Evolutionary conservation across 2,888 invertebrate species (phyloP).

Genomic region (Notodonta ziczac): DNA sequence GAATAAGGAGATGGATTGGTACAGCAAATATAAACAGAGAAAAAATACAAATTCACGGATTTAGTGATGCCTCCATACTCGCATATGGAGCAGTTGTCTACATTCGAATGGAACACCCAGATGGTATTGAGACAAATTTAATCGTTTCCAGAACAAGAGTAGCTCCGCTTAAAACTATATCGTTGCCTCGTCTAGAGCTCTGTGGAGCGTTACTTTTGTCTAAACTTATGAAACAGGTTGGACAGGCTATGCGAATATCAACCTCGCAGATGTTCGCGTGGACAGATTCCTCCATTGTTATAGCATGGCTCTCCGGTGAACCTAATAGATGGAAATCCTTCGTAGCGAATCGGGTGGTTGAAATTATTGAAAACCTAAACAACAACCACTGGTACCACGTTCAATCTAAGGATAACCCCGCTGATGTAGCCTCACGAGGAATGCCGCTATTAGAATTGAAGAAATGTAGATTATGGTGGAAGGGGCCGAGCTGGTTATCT

Average conservation of each 20-base stretch:
- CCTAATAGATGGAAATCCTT: constrained; percentile 33
- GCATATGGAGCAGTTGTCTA: constrained; percentile 11
- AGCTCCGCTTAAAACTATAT: background rate
- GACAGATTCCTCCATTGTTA: constrained; percentile 39
- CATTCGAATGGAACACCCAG: background rate
- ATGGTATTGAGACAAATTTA: no score
- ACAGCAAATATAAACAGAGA: background rate
- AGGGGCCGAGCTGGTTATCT: constrained; percentile 27
- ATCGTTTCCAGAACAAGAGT: no score
- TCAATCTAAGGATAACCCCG: constrained; percentile 28
- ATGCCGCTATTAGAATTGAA: constrained; percentile 21
- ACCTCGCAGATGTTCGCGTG: constrained; percentile 29
- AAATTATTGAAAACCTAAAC: constrained; percentile 9
- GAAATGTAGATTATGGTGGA: constrained; percentile 29
- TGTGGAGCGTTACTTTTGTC: constrained; percentile 8
- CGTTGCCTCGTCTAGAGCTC: constrained; percentile 12
- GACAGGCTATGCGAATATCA: constrained; percentile 10
- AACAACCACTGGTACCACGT: constrained; percentile 19
- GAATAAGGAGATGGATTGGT: constrained; percentile 11
- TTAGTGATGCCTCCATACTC: constrained; percentile 11
- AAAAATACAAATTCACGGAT: constrained; percentile 8
- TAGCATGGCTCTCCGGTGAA: constrained; percentile 19
- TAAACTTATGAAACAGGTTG: constrained; percentile 6
- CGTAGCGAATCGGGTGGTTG: constrained; percentile 32
- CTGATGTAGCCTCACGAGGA: constrained; percentile 35